Base-by-base conservation (phyloP, 2,888 invertebrate species). In the Ceriagrion tenellum region DNA sequence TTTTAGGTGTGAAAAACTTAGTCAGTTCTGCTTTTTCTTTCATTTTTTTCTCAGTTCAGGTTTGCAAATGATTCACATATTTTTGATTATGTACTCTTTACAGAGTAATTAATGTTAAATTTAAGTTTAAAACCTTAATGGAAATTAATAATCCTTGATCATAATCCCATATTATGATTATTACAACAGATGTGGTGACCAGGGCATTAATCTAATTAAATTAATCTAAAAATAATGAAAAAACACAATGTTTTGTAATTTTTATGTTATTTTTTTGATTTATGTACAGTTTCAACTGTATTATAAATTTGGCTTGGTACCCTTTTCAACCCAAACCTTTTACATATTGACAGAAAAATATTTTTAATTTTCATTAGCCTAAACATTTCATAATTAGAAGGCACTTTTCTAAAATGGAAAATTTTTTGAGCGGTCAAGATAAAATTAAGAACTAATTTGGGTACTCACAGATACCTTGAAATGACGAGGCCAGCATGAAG, bases 261-360 rank as follows among this genome's bases (percentile, higher is more conserved):
- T 93, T 93, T 69, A 69, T 93, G 93, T 69, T 74, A 93, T 93
- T 93, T 69, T 69, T 93, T 30, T 69, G 56, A 93, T 93, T 93
- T 93, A 93, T 93, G 40, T 93, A 93, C 93, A 93, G 93, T 93
- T 69, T 93, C 69, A 74, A 93, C 93, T 69, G 93, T 55, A 93
- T 69, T 93, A 93, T 93, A 74, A 93, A 69, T 47, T 93, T 63
- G 93, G 93, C 26, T 30, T 47, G 47, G 47, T 69, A 93, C 69
- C 69, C 69, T 69, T 93, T 69, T 93, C 56, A 74, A 55, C 69
- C 47, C 26, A 74, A 93, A 69, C 40, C 23, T 81, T 93, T 74
- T 6, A 93, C 56, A 47, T 47, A 74, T 47, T 40, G 56, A 40
- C 47, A 47, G 47, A 69, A 69, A 93, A 93, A 93, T 40, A 69